phyloP scores from a whole-genome alignment of 2,888 invertebrate species.

The Scrobipalpa costella region DNA sequence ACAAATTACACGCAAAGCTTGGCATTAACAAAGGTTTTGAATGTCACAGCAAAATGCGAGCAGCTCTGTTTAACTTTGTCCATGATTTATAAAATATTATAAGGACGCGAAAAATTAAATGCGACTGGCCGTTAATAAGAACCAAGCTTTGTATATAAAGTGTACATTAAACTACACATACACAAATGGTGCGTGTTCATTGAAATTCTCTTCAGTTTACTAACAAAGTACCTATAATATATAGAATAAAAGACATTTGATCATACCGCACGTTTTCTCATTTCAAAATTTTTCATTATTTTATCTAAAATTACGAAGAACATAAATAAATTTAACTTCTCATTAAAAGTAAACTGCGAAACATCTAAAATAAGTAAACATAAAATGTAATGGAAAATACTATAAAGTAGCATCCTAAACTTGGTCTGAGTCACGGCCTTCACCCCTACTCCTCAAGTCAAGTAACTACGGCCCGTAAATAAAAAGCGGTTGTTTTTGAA shows the following conservation, averaged over 20 bases:
- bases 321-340: no score
- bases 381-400: no score
- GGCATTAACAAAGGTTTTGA: slow-evolving; percentile 1
- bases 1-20: not conserved
- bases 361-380: no score
- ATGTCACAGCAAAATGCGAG: slow-evolving; percentile 2
- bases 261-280: no score
- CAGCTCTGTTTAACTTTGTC: no score
- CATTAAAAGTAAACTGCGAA: no score
- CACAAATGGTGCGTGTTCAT: not conserved
- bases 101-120: not conserved
- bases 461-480: not conserved
- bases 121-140: not conserved
- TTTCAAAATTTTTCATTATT: no score
- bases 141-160: not conserved
- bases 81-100: not conserved
- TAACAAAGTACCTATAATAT: no score
- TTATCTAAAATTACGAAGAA: no score
- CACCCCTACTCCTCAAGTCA: not conserved
- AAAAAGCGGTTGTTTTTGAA: not conserved
- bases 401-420: no score
- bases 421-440: no score
- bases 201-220: not conserved
- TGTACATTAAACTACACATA: not conserved
- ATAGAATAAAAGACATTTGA: no score